Percentiles rank a stretch among this genome's conserved stretches.
Conservation (phyloP, 2,113 vertebrate species). For the Syrrhaptes paradoxus region DNA sequence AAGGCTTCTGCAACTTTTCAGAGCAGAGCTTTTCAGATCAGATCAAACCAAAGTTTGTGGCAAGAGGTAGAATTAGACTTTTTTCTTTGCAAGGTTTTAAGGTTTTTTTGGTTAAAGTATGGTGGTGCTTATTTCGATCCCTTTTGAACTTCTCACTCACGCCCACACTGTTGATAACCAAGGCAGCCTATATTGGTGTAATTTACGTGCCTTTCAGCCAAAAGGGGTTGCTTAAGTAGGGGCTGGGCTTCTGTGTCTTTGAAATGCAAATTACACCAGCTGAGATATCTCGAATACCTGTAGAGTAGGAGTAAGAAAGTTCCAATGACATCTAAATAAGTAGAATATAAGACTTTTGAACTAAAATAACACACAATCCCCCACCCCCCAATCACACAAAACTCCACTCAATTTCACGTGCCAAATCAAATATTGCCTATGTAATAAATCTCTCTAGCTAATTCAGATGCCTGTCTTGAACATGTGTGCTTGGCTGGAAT, state of each 20-base stretch:
- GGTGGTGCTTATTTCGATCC: neutral
- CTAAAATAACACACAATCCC: neutral
- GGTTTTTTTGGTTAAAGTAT: neutral
- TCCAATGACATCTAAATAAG: neutral
- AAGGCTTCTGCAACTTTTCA: no score
- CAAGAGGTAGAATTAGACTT: neutral
- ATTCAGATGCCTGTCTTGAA: neutral
- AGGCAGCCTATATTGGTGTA: fast-evolving
- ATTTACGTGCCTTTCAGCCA: neutral
- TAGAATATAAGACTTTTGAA: neutral
- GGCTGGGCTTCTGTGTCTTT: fast-evolving
- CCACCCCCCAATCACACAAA: fast-evolving
- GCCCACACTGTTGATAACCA: neutral
- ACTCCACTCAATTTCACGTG: neutral
- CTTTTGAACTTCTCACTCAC: neutral
- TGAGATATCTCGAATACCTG: neutral
- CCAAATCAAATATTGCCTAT: neutral
- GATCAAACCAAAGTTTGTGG: no score
- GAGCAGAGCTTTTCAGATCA: neutral
- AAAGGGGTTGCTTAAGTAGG: no score
- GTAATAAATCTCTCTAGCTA: neutral
- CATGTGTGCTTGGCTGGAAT: neutral
- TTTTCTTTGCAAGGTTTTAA: neutral
- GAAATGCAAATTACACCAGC: neutral
- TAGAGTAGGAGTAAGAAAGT: neutral